A percentile compares a stretch with the other conserved stretches of the same genome.
These are phyloP conservation scores for Passer domesticus DNA, from an alignment of 2,113 vertebrate genomes.

Conservation along the genomic window DNA sequence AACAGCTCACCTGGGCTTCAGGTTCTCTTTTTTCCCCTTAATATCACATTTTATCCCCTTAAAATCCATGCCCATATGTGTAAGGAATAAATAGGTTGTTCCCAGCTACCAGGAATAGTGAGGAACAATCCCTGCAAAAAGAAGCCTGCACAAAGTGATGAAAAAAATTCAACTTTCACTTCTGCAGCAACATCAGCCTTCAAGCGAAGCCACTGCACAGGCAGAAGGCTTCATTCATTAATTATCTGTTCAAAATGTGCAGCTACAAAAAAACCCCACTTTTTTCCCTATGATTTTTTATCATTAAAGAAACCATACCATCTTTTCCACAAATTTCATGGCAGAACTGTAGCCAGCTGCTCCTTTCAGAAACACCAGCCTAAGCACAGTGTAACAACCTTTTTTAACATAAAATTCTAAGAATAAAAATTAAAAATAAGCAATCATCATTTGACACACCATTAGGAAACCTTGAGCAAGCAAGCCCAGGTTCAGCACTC, in stretches of 20 bases:
- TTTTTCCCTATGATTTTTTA: not conserved
- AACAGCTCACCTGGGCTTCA: not conserved
- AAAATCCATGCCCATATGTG: accelerated
- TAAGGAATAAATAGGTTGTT: not conserved
- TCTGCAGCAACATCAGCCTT: not conserved
- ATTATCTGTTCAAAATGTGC: not conserved
- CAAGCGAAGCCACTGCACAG: not conserved
- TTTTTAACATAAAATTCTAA: not conserved
- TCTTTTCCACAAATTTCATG: not conserved
- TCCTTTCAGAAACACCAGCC: not conserved
- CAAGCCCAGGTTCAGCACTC: not conserved
- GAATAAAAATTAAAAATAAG: not conserved
- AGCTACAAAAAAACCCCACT: not conserved
- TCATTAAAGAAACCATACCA: not conserved
- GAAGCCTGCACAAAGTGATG: not conserved
- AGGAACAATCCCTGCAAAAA: not conserved
- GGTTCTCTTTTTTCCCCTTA: not conserved
- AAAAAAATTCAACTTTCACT: not conserved
- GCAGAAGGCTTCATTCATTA: not conserved
- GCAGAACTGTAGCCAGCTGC: not conserved
- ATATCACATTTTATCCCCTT: no score
- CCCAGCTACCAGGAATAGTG: not conserved
- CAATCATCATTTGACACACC: not conserved
- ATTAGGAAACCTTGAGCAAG: not conserved
- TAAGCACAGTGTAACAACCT: not conserved